Base-by-base conservation (phyloP, 2,888 invertebrate genomes). In the Ophion costatus region DNA sequence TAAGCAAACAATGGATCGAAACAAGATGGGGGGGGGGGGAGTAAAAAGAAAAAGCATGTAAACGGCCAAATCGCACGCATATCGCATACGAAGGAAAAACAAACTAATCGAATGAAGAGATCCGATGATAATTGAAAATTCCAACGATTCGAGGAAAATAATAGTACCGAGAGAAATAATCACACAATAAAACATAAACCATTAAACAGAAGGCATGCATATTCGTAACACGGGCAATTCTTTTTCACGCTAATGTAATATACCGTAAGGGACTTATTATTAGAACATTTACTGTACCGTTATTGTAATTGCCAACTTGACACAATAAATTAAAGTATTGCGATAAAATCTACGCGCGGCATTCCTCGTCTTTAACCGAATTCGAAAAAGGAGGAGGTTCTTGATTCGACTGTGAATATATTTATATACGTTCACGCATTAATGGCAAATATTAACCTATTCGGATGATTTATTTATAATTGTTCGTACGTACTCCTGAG, bases 301-400 rank as follows among this genome's bases (percentile, higher is more conserved):
- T 90, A 91, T 87, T 91, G 91, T 91, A 90, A 90, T 91, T 90
- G 90, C 89, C 90, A 90, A 91, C 88, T 90, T 89, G 87, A 89
- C 84, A 89, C 89, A 91, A 91, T 91, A 91, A 90, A 90, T 88
- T 88, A 88, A 87, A 87, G 82, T 86, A 88, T 88, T 86, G 88
- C 82, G 86, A 88, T 82, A 87, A 86, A 33, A 33, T 24, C 56
- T 75, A 57, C 20, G 38, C 22, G 20, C 66, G n/a, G 29, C 22
- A n/a, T 20, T 56, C 14, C 7, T 24, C 17, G 17, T 14, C 42
- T 22, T 17, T 33, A 29, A 29, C 4, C 29, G 29, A 29, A 2
- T 29, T 29, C 29, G 2, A 29, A 29, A 29, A 29, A 29, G 29
- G 29, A 29, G 4, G 4, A 29, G 29, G 29, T 29, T 29, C 29